Percentiles rank a stretch among this genome's conserved stretches.
phyloP scores from a whole-genome alignment of 2,113 vertebrate species.

The Calonectris borealis region DNA sequence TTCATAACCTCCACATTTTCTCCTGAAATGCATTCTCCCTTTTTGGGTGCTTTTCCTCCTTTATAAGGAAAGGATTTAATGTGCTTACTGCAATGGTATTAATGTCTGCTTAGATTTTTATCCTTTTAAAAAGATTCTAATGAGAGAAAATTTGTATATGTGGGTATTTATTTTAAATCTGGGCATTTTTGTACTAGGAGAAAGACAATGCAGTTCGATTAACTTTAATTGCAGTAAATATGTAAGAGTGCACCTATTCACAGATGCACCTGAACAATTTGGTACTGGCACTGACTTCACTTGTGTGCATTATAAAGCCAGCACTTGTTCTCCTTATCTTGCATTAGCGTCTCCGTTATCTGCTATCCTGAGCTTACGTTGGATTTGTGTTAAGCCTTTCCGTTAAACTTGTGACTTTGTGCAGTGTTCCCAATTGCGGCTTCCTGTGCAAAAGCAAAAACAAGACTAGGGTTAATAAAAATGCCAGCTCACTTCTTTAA shows the following conservation, averaged over 20 bases:
- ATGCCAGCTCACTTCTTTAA: neutral
- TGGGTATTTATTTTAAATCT: neutral
- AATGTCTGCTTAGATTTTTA: neutral
- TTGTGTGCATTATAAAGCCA: neutral
- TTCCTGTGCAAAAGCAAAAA: neutral
- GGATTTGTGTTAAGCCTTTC: neutral
- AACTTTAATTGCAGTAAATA: neutral
- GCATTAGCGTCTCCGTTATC: neutral
- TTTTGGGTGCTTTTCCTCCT: neutral
- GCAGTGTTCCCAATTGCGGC: neutral
- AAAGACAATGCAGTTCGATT: neutral
- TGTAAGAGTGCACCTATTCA: neutral
- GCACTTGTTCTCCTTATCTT: neutral
- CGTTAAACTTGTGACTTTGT: neutral
- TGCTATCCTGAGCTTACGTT: accelerated
- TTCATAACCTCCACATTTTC: neutral
- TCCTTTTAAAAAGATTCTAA: neutral
- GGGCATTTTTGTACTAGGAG: neutral
- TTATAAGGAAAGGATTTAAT: neutral
- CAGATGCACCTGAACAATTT: neutral
- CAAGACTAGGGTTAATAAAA: neutral
- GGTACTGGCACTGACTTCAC: neutral
- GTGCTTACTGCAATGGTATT: neutral
- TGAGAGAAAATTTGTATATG: accelerated
- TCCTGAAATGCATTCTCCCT: neutral